Conservation (phyloP, 2,113 vertebrate species). For the Plectropomus leopardus region DNA sequence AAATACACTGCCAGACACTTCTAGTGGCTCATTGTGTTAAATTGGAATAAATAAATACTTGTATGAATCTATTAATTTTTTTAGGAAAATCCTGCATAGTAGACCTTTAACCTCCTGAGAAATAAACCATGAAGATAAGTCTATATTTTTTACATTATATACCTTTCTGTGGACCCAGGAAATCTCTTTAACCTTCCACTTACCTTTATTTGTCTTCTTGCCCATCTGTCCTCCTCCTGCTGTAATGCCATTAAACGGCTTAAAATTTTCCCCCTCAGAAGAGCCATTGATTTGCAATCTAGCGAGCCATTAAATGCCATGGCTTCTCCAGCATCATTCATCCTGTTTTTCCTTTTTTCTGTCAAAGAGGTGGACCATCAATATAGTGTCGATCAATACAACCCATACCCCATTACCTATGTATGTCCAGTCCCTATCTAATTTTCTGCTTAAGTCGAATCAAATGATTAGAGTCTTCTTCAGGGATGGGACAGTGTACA, state of each 20-base stretch:
- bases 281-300: conserved; percentile 73
- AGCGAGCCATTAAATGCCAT: conserved; percentile 56
- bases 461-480: conserved; percentile 40
- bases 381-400: conserved; percentile 63
- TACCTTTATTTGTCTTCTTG: conserved; percentile 20
- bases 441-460: conserved; percentile 60
- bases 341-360: conserved; percentile 49
- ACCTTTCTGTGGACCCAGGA: conserved; percentile 4
- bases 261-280: conserved; percentile 40
- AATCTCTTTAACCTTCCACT: conserved; percentile 42
- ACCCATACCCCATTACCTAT: conserved; percentile 57
- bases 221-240: conserved; percentile 26
- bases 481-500: neutral
- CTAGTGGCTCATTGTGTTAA: too few relatives aligned
- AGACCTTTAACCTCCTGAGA: neutral
- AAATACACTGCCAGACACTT: too few relatives aligned
- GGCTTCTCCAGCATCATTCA: conserved; percentile 56
- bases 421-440: conserved; percentile 53
- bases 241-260: conserved; percentile 57
- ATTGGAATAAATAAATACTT: too few relatives aligned
- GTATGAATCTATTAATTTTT: too few relatives aligned
- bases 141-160: neutral
- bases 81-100: too few relatives aligned
- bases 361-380: conserved; percentile 55
- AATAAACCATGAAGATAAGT: neutral